Evolutionary conservation across 2,797 vertebrate species (phyloP).

Genomic region (Poliocrania exsul): DNA sequence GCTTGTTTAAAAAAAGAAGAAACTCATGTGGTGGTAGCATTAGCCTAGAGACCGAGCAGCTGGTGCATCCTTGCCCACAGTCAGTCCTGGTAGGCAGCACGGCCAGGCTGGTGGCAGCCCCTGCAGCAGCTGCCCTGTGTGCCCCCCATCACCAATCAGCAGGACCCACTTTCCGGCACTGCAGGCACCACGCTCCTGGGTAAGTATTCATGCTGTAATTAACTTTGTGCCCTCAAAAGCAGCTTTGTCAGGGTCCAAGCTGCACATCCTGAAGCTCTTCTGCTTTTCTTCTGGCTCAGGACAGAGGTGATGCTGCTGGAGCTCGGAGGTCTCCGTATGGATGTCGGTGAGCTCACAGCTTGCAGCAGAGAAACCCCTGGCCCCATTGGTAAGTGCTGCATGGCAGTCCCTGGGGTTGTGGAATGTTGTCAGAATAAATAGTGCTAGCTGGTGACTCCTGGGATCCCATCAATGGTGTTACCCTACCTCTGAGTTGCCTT

Average conservation of each 20-base stretch:
- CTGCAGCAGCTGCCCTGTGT: not conserved
- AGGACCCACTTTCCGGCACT: not conserved
- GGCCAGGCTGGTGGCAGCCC: not conserved
- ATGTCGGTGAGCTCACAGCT: not conserved
- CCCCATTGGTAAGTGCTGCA: constrained; percentile 10
- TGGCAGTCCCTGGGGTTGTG: not conserved
- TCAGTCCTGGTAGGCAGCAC: not conserved
- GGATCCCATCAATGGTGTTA: not conserved
- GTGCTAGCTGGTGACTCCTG: not conserved
- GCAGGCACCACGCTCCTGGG: not conserved
- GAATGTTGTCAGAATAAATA: not conserved
- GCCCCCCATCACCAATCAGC: not conserved
- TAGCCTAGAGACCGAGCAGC: not conserved
- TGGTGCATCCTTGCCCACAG: not conserved
- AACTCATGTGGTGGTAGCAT: accelerated
- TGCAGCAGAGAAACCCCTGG: not conserved
- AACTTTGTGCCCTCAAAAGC: not conserved
- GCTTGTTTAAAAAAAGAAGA: not conserved
- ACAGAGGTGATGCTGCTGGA: not conserved
- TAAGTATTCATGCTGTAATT: not conserved
- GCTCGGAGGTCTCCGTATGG: not conserved
- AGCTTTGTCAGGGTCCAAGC: not conserved
- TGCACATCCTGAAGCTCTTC: not conserved
- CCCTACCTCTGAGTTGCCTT: not conserved
- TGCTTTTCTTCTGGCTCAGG: constrained; percentile 16